These are phyloP conservation scores for Xiphophorus hellerii DNA, from an alignment of 2,113 vertebrate species.

Conservation along the genomic window DNA sequence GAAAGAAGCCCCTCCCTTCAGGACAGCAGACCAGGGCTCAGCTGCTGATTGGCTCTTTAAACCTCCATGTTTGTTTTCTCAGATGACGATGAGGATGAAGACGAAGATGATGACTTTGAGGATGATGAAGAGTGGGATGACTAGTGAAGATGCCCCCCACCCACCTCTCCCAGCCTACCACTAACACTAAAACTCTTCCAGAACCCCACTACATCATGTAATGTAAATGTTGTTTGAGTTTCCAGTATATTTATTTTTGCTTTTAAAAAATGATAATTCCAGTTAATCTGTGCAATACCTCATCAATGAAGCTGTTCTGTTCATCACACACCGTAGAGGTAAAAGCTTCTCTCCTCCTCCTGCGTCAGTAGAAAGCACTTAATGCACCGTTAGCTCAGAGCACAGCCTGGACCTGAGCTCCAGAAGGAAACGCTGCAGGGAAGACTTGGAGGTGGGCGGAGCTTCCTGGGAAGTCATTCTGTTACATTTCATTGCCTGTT, in stretches of 20 bases:
- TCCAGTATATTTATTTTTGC: constrained; percentile 98
- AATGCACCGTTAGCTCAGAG: constrained; percentile 29
- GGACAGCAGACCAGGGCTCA: no score
- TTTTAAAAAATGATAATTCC: constrained; percentile 74
- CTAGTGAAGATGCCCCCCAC: constrained; percentile 71
- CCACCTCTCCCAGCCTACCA: constrained; percentile 48
- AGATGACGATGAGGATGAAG: constrained; percentile 98
- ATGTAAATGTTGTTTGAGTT: constrained; percentile 95
- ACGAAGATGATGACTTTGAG: constrained; percentile 97
- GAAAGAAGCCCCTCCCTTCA: no score
- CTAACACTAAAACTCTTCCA: constrained; percentile 88
- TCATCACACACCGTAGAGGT: constrained; percentile 79
- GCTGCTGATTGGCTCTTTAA: neutral
- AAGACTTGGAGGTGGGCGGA: no score
- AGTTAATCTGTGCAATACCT: constrained; percentile 99
- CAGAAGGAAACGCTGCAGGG: no score
- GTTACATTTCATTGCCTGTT: constrained; percentile 70
- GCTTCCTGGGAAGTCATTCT: constrained; percentile 19
- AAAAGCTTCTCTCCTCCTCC: constrained; percentile 73
- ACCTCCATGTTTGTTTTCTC: constrained; percentile 10
- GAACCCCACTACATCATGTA: constrained; percentile 89
- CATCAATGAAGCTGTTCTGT: constrained; percentile 93
- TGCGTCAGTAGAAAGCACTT: constrained; percentile 46
- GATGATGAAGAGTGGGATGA: constrained; percentile 99
- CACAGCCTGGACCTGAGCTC: neutral